Base-by-base conservation (phyloP, 1,140 invertebrate genomes). In the Trachymyrmex septentrionalis region DNA sequence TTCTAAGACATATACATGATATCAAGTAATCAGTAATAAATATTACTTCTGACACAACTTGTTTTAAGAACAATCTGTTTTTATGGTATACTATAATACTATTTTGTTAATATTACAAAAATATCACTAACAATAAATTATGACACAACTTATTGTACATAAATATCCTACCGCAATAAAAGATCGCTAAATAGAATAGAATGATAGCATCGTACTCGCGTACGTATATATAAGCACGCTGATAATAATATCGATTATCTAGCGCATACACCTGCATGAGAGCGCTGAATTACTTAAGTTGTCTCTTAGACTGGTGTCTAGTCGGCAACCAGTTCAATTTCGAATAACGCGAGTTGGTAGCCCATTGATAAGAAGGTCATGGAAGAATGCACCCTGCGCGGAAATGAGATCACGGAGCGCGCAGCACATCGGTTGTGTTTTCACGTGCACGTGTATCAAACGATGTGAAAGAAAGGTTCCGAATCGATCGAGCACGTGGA, bases 211-310 rank as follows among this genome's bases (percentile, higher is more conserved):
- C 64, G 9, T 30, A 14, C 66, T 14, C 7, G 21, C 16, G 44
- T 64, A 27, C 27, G 27, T 44, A 16, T 57, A 57, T 44, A 27
- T 53, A 14, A 57, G 66, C 50, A 63, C 86, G 84, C 59, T 73
- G 87, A 93, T 91, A 92, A 92, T 89, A 92, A 88, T 94, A 94
- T 94, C 88, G 93, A 94, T 94, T 91, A 50, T 50, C 66, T 82
- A 81, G 72, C 67, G 50, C 64, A 34, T 34, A 81, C 87, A 92
- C 86, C 86, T 87, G 86, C 91, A 87, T 76, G 64, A 80, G 59
- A 91, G 53, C 61, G 34, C 55, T 86, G 85, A 92, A 87, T 90
- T 82, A 86, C 67, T 85, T 84, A 89, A 84, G 50, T 48, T 63
- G 34, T 86, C 61, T 69, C 63, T 7, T 48, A 86, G 55, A 67